Conservation (phyloP, 2,888 invertebrate species). For the Tenthredo distinguenda region DNA sequence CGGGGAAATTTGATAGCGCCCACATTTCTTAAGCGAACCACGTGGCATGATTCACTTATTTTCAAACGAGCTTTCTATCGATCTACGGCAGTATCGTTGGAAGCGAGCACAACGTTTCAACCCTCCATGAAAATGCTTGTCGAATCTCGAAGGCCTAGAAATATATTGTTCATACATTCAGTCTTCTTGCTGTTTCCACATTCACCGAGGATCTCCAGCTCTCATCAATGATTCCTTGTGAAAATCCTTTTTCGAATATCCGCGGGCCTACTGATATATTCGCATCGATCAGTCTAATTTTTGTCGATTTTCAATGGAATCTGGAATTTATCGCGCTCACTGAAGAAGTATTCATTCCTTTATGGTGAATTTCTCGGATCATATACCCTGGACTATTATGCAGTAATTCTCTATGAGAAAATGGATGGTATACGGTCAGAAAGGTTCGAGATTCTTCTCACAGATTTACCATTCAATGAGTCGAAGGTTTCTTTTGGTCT, state of each 20-base stretch:
- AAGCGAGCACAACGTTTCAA: background rate
- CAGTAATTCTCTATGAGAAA: background rate
- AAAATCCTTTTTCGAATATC: background rate
- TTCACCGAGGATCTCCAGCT: background rate
- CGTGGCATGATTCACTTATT: slow-evolving; percentile 28
- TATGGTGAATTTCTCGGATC: background rate
- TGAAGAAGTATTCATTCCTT: background rate
- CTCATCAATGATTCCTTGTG: background rate
- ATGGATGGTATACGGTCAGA: background rate
- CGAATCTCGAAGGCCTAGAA: background rate
- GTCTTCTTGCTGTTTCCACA: background rate
- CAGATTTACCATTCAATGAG: background rate
- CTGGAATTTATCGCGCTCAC: background rate
- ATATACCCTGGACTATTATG: background rate
- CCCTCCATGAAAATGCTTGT: background rate
- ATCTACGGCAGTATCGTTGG: background rate
- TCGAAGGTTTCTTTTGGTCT: background rate
- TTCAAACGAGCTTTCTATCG: slow-evolving; percentile 28
- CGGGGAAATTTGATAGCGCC: background rate
- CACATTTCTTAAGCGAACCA: slow-evolving; percentile 20
- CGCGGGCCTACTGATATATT: background rate
- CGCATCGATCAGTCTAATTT: background rate
- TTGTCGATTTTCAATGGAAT: background rate
- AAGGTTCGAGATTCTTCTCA: background rate
- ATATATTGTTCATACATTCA: background rate